Evolutionary conservation across 2,888 invertebrate species (phyloP), one percentile per base, ranked within the genome.

Genomic region (Leptopilina myrica): DNA sequence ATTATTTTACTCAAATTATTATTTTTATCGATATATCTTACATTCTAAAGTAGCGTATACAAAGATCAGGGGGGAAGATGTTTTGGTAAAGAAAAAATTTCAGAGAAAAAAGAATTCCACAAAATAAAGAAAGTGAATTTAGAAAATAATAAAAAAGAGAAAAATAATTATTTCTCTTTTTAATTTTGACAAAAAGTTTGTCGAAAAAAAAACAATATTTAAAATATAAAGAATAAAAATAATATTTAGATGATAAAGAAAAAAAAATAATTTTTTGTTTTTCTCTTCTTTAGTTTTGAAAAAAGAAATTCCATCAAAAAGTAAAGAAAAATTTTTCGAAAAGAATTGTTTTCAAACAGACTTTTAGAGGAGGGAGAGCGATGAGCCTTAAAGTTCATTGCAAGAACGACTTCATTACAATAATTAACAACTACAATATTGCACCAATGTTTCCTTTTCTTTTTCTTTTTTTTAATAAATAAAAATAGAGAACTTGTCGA

Each of bases 1-100:
- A 85, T 84, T 78, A 81, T 83, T 83, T 49, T 86, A 86, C 83
- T 84, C 82, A 83, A 83, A 83, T 85, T 83, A 82, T 84, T 83
- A 83, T 84, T 80, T 83, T 49, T 49, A 86, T 84, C 80, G 84
- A 84, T 85, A 84, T 84, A 82, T 81, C 82, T 84, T 83, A 84
- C 78, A 84, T 80, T 79, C 84, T 84, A 84, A 82, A 78, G 82
- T 81, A 80, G 79, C 82, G 78, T 80, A 84, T 82, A 81, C 80
- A 78, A 82, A 84, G 81, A 79, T 82, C 78, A 81, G 73, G 56
- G 53, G 14, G 56, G 6, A 56, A 14, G 1, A 5, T 56, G n/a
- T 43, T 43, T 33, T 33, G 33, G 5, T 33, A 33, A 33, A 33
- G 33, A 33, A 33, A 33, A 33, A 33, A 33, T 33, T 33, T 1